These are phyloP conservation scores for Phymatocera aterrima DNA, from an alignment of 2,888 invertebrate genomes.

Conservation along the genomic window DNA sequence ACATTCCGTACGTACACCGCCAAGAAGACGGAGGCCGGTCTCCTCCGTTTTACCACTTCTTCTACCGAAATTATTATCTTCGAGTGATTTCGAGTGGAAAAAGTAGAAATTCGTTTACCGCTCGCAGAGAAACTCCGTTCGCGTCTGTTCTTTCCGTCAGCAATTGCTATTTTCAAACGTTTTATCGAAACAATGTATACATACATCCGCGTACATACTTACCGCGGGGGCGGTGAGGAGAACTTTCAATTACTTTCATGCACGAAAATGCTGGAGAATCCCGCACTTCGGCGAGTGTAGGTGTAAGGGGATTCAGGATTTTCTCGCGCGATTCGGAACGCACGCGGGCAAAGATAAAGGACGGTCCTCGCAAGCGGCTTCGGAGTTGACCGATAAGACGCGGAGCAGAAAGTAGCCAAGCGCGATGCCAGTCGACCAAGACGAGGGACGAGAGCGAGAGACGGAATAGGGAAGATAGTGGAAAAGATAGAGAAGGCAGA, in stretches of 20 bases:
- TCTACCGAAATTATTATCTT: too few relatives aligned
- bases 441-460: not conserved
- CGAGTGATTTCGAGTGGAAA: too few relatives aligned
- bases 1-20: not conserved
- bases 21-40: not conserved
- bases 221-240: not conserved
- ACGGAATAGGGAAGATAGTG: not conserved
- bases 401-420: not conserved
- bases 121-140: too few relatives aligned
- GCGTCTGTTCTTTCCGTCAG: too few relatives aligned
- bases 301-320: not conserved
- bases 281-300: too few relatives aligned
- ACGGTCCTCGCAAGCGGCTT: conserved; percentile 10
- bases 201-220: too few relatives aligned
- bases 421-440: conserved; percentile 12
- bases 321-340: not conserved
- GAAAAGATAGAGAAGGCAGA: conserved; percentile 38
- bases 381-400: conserved; percentile 13
- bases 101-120: too few relatives aligned
- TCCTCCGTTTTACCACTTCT: too few relatives aligned
- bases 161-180: too few relatives aligned
- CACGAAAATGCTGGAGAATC: not conserved
- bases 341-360: conserved; percentile 28
- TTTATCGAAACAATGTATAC: too few relatives aligned
- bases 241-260: conserved; percentile 28